Conservation (phyloP, 2,888 invertebrate species). For the Pristionchus entomophagus region DNA sequence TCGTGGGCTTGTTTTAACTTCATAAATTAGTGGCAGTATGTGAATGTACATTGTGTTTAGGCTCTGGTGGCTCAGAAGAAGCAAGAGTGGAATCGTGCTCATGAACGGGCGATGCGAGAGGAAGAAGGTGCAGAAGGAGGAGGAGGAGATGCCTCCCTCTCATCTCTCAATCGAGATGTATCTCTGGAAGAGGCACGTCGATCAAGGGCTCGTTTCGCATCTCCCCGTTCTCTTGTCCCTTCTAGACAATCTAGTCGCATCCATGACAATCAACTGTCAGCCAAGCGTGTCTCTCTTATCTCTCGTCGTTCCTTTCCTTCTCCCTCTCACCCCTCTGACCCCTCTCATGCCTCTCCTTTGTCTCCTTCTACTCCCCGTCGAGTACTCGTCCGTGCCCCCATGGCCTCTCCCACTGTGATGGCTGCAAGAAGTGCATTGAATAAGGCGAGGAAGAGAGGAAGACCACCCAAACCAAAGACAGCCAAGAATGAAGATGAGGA, state of each 20-base stretch:
- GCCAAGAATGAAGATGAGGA: not conserved
- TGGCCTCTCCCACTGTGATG: not conserved
- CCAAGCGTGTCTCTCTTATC: constrained; percentile 36
- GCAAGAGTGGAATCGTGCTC: constrained; percentile 63
- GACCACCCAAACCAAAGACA: not conserved
- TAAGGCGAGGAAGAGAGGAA: constrained; percentile 19
- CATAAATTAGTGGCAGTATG: too few species aligned
- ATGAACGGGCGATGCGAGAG: constrained; percentile 58
- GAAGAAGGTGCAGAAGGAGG: constrained; percentile 49
- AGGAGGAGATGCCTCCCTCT: not conserved
- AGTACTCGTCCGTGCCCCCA: not conserved
- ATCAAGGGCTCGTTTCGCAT: not conserved
- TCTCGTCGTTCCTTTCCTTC: not conserved
- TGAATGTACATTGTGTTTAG: constrained; percentile 49
- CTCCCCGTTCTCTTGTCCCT: not conserved
- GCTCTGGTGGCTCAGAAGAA: constrained; percentile 64
- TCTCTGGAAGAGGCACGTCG: constrained; percentile 63
- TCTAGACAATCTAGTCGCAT: constrained; percentile 43
- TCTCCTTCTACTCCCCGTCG: constrained; percentile 26
- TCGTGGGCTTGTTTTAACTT: too few species aligned
- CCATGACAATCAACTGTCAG: constrained; percentile 18
- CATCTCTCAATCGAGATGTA: not conserved
- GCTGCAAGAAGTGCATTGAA: constrained; percentile 40
- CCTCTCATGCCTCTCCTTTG: not conserved
- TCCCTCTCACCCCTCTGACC: not conserved